Evolutionary conservation across 1,140 invertebrate genomes (phyloP), one percentile per base, ranked within the genome.

Genomic region (Mactra quadrangularis): DNA sequence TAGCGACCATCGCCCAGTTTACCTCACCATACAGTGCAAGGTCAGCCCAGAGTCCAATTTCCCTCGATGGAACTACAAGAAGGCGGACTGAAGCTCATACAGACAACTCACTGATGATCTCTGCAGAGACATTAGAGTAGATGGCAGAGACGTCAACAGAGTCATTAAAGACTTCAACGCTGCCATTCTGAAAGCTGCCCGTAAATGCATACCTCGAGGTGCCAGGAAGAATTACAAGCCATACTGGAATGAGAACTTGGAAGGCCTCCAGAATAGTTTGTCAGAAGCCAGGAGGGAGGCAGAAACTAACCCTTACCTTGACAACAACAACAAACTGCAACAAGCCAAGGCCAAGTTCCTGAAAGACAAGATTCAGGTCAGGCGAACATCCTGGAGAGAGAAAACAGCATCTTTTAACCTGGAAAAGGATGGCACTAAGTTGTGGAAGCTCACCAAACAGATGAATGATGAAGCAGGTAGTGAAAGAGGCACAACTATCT

Each of bases 211-310:
- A 15, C 84, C 50, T 17, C 22, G 52, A 57, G 64, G 72, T 7
- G 29, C 55, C 29, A 3, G 71, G 17, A 75, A 60, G 33, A 22
- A 75, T 11, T 82, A 76, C 53, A 75, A 81, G 52, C 64, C 78
- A 25, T 76, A 82, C 60, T 76, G 78, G 77, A 85, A 33, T 22
- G 50, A 55, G 6, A 22, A 81, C n/a, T 50, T 74, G n/a, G 35
- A 82, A 59, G 17, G 19, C 17, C 76, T 75, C 15, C 17, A 85
- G 31, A 29, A 84, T 52, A 22, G 45, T 11, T 27, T 84, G 19
- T 71, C 47, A 41, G 45, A 53, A 55, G 77, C 68, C 38, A 85
- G 77, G 45, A 64, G 55, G 9, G 66, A 62, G 52, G 66, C 55
- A 4, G 62, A 53, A 72, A 33, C 13, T 3, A 3, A 64, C 25